Conservation (phyloP, 2,113 vertebrate species). For the Sciurus niger region DNA sequence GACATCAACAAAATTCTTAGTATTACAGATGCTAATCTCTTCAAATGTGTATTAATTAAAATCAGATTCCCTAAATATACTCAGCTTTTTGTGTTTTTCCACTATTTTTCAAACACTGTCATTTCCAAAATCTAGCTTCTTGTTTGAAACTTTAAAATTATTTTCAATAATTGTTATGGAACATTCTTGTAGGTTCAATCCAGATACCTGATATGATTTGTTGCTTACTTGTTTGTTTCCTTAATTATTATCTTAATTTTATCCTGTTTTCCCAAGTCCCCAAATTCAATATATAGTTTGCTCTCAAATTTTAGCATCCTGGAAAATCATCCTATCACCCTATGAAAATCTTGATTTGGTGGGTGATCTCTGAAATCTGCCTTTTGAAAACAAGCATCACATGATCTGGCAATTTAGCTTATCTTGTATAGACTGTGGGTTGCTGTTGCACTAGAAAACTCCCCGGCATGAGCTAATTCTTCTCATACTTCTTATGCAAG, state of each 20-base stretch:
- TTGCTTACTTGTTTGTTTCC: not conserved
- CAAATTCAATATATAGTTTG: not conserved
- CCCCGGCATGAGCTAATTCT: not conserved
- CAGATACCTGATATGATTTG: not conserved
- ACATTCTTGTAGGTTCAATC: not conserved
- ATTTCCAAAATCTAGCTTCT: not conserved
- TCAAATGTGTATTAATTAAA: not conserved
- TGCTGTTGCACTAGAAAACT: not conserved
- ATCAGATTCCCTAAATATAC: not conserved
- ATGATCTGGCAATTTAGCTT: not conserved
- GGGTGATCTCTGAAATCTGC: not conserved
- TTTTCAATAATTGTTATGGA: not conserved
- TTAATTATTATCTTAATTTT: constrained; percentile 32
- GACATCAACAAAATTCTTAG: too few species aligned
- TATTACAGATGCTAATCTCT: not conserved
- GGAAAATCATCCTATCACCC: not conserved
- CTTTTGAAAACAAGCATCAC: not conserved
- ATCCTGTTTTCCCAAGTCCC: not conserved
- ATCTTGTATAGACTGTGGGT: not conserved
- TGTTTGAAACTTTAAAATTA: not conserved
- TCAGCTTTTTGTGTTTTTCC: not conserved
- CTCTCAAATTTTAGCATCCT: not conserved
- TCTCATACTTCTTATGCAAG: not conserved
- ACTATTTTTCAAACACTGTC: not conserved
- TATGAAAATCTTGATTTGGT: not conserved